Conservation (phyloP, 1,140 invertebrate genomes). For the Calycopis cecrops region DNA sequence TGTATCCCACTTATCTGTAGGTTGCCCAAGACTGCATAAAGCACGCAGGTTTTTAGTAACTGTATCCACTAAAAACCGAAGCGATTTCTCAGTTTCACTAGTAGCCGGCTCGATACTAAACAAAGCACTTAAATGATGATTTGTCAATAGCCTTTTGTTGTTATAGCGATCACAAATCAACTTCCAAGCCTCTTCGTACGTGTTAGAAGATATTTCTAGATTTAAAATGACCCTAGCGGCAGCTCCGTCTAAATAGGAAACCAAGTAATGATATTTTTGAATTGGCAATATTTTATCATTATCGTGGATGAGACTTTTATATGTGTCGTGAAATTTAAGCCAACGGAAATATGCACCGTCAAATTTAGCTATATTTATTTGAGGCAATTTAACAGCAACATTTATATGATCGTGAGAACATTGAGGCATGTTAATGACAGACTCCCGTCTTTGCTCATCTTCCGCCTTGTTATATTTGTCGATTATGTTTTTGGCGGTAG, state of each 20-base stretch:
- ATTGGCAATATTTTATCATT: constrained; percentile 9
- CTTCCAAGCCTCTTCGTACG: constrained; percentile 29
- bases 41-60: constrained; percentile 37
- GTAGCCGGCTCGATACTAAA: constrained; percentile 23
- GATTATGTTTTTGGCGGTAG: constrained; percentile 18
- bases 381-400: constrained; percentile 27
- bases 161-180: constrained; percentile 26
- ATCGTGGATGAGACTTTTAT: constrained; percentile 30
- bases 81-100: constrained; percentile 27
- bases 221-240: constrained; percentile 18
- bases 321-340: constrained; percentile 44
- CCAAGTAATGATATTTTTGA: constrained; percentile 24
- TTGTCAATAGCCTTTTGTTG: constrained; percentile 28
- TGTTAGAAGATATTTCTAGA: constrained; percentile 19
- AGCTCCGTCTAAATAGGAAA: constrained; percentile 20
- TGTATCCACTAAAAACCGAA: constrained; percentile 36
- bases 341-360: constrained; percentile 40
- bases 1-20: constrained; percentile 34
- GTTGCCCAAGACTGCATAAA: constrained; percentile 28
- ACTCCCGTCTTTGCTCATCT: background rate
- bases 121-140: constrained; percentile 30
- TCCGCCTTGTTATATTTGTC: constrained; percentile 14
- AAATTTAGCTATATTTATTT: constrained; percentile 41
- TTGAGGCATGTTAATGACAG: background rate
- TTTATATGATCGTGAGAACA: constrained; percentile 21